These are phyloP conservation scores for Noctilio leporinus DNA, from an alignment of 2,113 vertebrate species.

Conservation along the genomic window DNA sequence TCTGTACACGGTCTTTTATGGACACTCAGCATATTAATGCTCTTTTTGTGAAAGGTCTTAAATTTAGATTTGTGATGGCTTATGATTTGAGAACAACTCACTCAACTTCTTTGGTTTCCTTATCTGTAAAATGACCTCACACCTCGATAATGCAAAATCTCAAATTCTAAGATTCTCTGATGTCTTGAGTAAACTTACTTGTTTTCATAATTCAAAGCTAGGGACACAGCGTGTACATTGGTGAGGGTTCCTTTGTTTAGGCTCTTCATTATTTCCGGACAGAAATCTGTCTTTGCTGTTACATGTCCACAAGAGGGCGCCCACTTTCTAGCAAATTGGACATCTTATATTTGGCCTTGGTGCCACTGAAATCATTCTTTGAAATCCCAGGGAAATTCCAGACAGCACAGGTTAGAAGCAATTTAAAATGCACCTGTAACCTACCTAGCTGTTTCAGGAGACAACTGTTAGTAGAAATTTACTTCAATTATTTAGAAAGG, in stretches of 20 bases:
- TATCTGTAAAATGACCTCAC: background rate
- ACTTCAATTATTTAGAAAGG: background rate
- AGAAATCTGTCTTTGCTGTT: background rate
- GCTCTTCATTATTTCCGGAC: background rate
- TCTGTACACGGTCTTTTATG: background rate
- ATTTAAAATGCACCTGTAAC: background rate
- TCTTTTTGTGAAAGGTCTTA: background rate
- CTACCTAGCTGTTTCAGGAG: background rate
- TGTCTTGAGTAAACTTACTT: background rate
- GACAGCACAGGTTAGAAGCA: background rate
- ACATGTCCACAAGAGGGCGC: slow-evolving; percentile 36
- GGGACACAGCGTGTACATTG: background rate
- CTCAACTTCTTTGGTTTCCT: background rate
- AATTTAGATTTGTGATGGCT: background rate
- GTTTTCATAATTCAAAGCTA: background rate
- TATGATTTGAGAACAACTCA: background rate
- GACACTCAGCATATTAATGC: background rate
- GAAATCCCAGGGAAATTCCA: background rate
- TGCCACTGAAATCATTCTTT: background rate
- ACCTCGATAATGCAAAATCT: background rate
- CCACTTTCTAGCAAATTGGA: background rate
- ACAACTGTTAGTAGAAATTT: background rate
- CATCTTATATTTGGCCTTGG: fast-evolving
- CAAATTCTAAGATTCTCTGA: background rate
- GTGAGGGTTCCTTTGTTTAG: no score